A percentile compares a stretch with the other conserved stretches of the same genome.
Evolutionary conservation across 1,140 invertebrate genomes (phyloP).

Genomic region (Macrocentrus cingulum): DNA sequence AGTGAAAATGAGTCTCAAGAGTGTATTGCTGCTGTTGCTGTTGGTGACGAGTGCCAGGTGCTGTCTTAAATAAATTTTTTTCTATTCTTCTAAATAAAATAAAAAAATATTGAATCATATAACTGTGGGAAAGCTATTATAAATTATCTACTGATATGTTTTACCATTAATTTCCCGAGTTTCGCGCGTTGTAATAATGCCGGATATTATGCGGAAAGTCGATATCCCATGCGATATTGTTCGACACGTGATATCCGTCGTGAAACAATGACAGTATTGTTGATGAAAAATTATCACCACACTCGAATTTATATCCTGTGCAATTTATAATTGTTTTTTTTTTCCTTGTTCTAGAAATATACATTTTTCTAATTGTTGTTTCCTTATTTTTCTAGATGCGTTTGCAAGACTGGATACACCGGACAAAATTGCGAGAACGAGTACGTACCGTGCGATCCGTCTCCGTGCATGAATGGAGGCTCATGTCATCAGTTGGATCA

Average conservation of each 20-base stretch:
- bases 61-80: conserved; percentile 27
- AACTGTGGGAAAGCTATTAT: conserved; percentile 32
- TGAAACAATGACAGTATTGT: conserved; percentile 29
- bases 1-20: conserved; percentile 50
- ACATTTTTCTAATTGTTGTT: background rate
- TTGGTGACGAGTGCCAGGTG: conserved; percentile 48
- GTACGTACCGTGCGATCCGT: conserved; percentile 88
- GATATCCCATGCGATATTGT: conserved; percentile 35
- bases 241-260: conserved; percentile 26
- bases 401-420: conserved; percentile 85
- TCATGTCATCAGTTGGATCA: conserved; percentile 74
- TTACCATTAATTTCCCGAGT: conserved; percentile 19
- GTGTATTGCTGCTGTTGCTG: conserved; percentile 41
- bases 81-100: background rate
- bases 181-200: conserved; percentile 6
- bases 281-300: conserved; percentile 7
- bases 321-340: background rate
- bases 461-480: conserved; percentile 87
- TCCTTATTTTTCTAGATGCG: conserved; percentile 69
- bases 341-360: background rate
- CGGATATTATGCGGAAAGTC: conserved; percentile 30
- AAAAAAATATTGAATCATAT: background rate
- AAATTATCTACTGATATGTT: background rate
- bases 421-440: conserved; percentile 87
- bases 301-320: conserved; percentile 11